Evolutionary conservation across 2,888 invertebrate species (phyloP).

Genomic region (Myopa tessellatipennis): DNA sequence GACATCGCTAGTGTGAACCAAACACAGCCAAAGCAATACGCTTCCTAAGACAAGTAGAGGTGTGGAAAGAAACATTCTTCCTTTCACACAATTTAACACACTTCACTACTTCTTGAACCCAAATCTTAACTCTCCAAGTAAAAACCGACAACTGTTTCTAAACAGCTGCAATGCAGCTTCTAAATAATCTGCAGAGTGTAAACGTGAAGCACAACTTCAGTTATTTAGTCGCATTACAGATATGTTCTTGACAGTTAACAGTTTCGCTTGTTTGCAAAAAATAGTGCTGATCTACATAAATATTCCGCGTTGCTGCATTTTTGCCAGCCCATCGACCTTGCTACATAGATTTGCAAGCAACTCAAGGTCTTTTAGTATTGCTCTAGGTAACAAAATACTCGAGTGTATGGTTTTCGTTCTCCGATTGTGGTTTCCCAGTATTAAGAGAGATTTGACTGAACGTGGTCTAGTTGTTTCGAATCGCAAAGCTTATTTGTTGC

Average conservation of each 20-base stretch:
- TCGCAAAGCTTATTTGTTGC: too few species aligned
- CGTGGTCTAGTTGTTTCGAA: too few species aligned
- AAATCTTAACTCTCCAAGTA: background rate
- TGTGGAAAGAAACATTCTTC: constrained; percentile 39
- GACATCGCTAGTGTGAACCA: constrained; percentile 68
- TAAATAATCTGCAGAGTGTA: constrained; percentile 51
- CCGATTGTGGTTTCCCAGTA: too few species aligned
- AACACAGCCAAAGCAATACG: background rate
- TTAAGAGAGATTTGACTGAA: too few species aligned
- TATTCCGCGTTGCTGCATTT: background rate
- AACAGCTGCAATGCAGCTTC: constrained; percentile 33
- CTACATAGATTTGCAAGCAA: background rate
- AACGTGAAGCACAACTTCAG: background rate
- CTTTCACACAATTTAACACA: constrained; percentile 5
- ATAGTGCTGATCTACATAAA: constrained; percentile 43
- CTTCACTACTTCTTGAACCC: background rate
- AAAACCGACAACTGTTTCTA: constrained; percentile 48
- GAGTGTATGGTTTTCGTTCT: too few species aligned
- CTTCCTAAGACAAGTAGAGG: constrained; percentile 1
- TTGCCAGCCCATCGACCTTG: too few species aligned
- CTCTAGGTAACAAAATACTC: too few species aligned
- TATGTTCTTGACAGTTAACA: constrained; percentile 41
- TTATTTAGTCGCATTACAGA: constrained; percentile 34
- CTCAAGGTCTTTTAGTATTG: too few species aligned
- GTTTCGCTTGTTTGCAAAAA: constrained; percentile 55